Percentiles rank a stretch among this genome's conserved stretches.
Conservation (phyloP, 2,888 invertebrate species). For the Frankliniella intonsa region DNA sequence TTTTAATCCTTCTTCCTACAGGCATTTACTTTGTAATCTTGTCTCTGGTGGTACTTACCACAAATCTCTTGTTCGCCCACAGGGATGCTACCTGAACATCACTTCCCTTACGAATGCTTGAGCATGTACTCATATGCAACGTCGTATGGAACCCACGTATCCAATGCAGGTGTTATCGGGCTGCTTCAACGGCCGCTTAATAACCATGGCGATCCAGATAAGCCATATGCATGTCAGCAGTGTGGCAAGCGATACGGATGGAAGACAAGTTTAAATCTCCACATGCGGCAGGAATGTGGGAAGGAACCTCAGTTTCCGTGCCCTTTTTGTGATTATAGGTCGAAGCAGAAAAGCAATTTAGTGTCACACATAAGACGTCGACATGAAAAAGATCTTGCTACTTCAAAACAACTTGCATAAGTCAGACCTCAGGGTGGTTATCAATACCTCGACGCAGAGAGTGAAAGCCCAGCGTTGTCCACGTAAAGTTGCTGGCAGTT, state of each 20-base stretch:
- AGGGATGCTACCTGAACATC: background rate
- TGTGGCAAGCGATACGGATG: constrained; percentile 53
- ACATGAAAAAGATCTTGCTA: background rate
- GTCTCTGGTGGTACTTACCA: background rate
- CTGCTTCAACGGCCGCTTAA: background rate
- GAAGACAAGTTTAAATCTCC: background rate
- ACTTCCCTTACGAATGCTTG: background rate
- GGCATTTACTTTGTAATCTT: background rate
- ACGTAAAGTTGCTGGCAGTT: too few species aligned
- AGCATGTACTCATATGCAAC: background rate
- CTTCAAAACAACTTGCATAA: background rate
- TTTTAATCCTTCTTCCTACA: background rate
- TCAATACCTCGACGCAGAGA: background rate
- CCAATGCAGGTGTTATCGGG: background rate
- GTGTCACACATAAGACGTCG: background rate
- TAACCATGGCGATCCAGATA: constrained; percentile 37
- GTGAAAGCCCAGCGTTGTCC: background rate
- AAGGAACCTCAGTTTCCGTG: background rate
- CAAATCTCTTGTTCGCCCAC: background rate
- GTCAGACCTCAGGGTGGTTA: background rate
- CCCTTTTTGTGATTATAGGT: background rate
- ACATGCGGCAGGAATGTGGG: background rate
- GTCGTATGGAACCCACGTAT: too few species aligned
- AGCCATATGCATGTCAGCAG: constrained; percentile 53
- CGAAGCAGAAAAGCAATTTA: background rate